phyloP scores from a whole-genome alignment of 2,797 vertebrate genomes.

The Chaetophractus vellerosus region DNA sequence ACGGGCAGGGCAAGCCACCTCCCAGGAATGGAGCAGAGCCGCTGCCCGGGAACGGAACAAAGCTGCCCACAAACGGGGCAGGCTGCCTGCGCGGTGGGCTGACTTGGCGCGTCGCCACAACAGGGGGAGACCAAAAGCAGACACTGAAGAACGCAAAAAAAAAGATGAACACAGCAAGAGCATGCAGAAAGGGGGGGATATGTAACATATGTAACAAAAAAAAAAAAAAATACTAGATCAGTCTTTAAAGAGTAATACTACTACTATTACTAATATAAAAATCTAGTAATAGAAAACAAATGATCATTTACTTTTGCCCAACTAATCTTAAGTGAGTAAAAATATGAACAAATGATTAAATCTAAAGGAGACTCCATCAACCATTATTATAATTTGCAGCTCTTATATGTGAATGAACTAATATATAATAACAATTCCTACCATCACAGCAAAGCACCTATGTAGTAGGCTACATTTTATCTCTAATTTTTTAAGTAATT shows the following conservation, averaged over 20 bases:
- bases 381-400: constrained; percentile 36
- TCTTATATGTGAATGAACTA: constrained; percentile 14
- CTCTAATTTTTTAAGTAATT: constrained; percentile 17
- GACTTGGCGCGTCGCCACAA: too few relatives aligned
- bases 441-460: background rate
- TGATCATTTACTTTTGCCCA: constrained; percentile 69
- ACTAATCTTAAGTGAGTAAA: constrained; percentile 56
- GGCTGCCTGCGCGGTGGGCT: too few relatives aligned
- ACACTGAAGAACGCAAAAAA: too few relatives aligned
- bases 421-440: background rate
- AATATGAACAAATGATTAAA: constrained; percentile 30
- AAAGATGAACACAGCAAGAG: too few relatives aligned
- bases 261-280: background rate
- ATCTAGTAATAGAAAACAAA: constrained; percentile 43
- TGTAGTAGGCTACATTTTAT: background rate
- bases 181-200: too few relatives aligned
- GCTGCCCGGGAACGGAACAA: too few relatives aligned
- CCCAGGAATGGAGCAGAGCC: too few relatives aligned
- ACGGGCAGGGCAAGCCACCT: too few relatives aligned
- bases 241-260: background rate
- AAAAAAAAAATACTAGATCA: too few relatives aligned
- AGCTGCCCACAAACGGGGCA: too few relatives aligned
- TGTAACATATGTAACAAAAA: too few relatives aligned
- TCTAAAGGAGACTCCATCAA: constrained; percentile 9
- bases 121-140: too few relatives aligned